Evolutionary conservation across 2,888 invertebrate species (phyloP).

Genomic region (Agrochola litura): DNA sequence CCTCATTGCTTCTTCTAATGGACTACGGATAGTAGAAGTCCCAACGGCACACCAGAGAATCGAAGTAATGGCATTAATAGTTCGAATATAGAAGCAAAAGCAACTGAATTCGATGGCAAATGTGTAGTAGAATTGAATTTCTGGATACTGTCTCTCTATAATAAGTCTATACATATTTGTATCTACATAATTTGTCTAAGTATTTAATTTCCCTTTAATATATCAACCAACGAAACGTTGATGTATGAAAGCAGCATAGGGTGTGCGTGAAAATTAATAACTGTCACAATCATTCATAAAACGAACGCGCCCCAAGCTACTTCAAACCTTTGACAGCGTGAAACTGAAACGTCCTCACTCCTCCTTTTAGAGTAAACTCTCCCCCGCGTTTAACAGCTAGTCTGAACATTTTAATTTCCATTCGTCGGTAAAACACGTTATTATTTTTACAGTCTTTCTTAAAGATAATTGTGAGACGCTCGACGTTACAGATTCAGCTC

Average conservation of each 20-base stretch:
- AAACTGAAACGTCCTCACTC: slow-evolving; percentile 73
- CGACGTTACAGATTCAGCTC: slow-evolving; percentile 55
- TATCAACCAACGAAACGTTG: slow-evolving; percentile 40
- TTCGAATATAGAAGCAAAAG: not conserved
- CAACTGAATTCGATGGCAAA: not conserved
- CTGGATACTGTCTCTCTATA: too few relatives aligned
- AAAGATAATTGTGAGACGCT: slow-evolving; percentile 70
- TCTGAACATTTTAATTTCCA: slow-evolving; percentile 76
- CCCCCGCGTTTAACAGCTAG: slow-evolving; percentile 67
- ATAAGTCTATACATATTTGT: not conserved
- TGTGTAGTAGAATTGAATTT: not conserved
- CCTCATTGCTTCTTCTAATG: slow-evolving; percentile 11
- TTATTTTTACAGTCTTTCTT: slow-evolving; percentile 71
- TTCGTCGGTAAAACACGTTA: slow-evolving; percentile 70
- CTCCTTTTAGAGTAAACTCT: slow-evolving; percentile 65
- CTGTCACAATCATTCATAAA: slow-evolving; percentile 70
- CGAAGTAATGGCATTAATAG: slow-evolving; percentile 2
- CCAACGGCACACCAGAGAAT: not conserved
- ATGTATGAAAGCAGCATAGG: slow-evolving; percentile 60
- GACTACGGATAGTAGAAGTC: slow-evolving; percentile 1
- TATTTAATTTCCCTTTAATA: slow-evolving; percentile 3
- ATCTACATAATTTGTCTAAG: not conserved
- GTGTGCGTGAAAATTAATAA: slow-evolving; percentile 76
- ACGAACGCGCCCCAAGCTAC: slow-evolving; percentile 67
- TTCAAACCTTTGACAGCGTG: slow-evolving; percentile 74